Conservation (phyloP, 2,888 invertebrate species). For the Dione juno region DNA sequence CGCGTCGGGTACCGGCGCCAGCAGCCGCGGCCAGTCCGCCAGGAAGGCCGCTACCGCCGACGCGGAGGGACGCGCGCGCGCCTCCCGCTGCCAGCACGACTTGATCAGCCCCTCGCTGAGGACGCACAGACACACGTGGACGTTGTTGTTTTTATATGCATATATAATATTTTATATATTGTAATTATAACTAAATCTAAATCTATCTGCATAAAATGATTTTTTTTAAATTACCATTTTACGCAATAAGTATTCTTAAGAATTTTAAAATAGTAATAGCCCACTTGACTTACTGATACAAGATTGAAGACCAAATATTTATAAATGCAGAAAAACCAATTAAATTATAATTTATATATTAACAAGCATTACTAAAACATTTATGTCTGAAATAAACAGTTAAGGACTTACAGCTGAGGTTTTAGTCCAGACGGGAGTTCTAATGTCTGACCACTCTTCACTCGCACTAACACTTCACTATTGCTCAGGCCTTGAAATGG, state of each 20-base stretch:
- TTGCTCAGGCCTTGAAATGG: constrained; percentile 95
- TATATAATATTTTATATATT: too few species aligned
- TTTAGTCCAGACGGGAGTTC: constrained; percentile 90
- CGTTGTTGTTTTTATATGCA: too few species aligned
- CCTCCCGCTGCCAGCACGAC: constrained; percentile 90
- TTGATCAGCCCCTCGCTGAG: constrained; percentile 88
- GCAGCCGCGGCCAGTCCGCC: constrained; percentile 89
- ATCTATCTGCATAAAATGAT: too few species aligned
- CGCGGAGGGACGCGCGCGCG: constrained; percentile 88
- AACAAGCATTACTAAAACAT: too few species aligned
- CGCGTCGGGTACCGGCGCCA: constrained; percentile 86
- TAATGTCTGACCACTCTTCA: constrained; percentile 89
- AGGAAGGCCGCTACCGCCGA: constrained; percentile 92
- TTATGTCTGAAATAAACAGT: not conserved
- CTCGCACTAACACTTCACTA: constrained; percentile 91
- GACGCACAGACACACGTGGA: not conserved
- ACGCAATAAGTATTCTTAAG: too few species aligned
- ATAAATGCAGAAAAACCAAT: too few species aligned
- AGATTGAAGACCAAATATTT: too few species aligned
- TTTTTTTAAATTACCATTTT: too few species aligned
- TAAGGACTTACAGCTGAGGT: constrained; percentile 88
- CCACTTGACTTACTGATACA: too few species aligned
- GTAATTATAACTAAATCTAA: too few species aligned
- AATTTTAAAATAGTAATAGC: too few species aligned
- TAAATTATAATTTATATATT: too few species aligned